These are phyloP conservation scores for Dryas iulia DNA, from an alignment of 1,140 invertebrate species.

Conservation along the genomic window DNA sequence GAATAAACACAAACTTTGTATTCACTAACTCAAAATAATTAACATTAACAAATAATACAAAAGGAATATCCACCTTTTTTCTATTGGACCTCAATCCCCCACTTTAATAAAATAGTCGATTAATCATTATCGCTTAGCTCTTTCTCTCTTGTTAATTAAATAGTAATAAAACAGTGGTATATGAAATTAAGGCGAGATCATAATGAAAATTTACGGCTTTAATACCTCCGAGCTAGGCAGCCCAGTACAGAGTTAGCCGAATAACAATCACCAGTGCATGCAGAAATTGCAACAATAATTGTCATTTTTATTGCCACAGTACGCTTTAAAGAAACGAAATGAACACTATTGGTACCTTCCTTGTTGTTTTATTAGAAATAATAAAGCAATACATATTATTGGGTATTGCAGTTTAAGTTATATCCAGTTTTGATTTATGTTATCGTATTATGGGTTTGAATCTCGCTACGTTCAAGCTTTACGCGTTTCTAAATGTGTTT, in stretches of 20 bases:
- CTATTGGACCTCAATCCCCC: too few species aligned
- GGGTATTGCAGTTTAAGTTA: too few species aligned
- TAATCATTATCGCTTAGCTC: not conserved
- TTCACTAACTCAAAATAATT: too few species aligned
- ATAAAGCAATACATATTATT: not conserved
- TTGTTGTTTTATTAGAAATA: not conserved
- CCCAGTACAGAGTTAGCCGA: slow-evolving; percentile 49
- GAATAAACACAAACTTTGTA: too few species aligned
- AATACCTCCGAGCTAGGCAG: slow-evolving; percentile 66
- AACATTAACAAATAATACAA: too few species aligned
- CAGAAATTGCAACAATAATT: slow-evolving; percentile 31
- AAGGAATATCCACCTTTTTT: too few species aligned
- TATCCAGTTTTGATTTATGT: too few species aligned
- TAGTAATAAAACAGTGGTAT: slow-evolving; percentile 68
- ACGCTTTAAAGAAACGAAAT: slow-evolving; percentile 23
- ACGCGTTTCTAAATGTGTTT: too few species aligned
- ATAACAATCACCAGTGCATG: slow-evolving; percentile 58
- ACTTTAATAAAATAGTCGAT: too few species aligned
- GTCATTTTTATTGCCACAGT: slow-evolving; percentile 23
- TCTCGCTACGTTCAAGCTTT: too few species aligned
- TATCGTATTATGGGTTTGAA: too few species aligned
- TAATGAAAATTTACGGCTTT: slow-evolving; percentile 78
- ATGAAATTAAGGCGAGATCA: slow-evolving; percentile 72
- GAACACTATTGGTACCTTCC: not conserved
- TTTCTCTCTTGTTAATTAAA: not conserved